These are phyloP conservation scores for Sarcophaga peregrina DNA, from an alignment of 1,140 invertebrate species.

Conservation along the genomic window DNA sequence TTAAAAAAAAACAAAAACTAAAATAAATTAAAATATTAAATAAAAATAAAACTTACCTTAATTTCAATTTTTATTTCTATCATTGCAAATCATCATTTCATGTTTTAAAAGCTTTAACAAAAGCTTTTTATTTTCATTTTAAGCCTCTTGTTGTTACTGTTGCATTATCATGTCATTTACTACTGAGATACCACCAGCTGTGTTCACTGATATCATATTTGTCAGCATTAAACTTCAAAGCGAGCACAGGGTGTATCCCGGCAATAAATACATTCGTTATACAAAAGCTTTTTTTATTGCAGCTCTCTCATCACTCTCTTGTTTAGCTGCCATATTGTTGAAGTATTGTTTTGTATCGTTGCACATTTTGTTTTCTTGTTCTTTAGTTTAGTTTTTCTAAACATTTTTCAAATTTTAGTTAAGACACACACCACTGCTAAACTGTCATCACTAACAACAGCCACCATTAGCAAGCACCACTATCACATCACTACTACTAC, in stretches of 20 bases:
- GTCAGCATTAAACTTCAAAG: conserved; percentile 73
- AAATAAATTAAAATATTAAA: conserved; percentile 19
- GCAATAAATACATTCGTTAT: conserved; percentile 66
- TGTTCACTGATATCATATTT: conserved; percentile 83
- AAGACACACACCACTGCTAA: conserved; percentile 14
- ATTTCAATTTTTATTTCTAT: conserved; percentile 13
- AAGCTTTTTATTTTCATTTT: conserved; percentile 5
- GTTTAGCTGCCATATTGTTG: conserved; percentile 6
- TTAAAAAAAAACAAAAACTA: conserved; percentile 7
- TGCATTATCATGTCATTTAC: conserved; percentile 52
- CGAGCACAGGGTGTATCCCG: conserved; percentile 95
- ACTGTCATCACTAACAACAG: too few species aligned
- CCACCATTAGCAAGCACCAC: too few species aligned
- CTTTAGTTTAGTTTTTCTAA: neutral
- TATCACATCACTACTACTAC: too few species aligned
- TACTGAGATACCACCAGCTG: conserved; percentile 99
- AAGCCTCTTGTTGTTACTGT: neutral
- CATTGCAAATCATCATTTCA: too few species aligned
- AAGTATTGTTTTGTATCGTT: neutral
- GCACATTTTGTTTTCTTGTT: conserved; percentile 6
- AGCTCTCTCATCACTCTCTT: neutral
- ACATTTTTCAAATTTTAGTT: conserved; percentile 21
- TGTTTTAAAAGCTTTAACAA: neutral
- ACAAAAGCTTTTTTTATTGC: neutral
- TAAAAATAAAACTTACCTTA: conserved; percentile 1